Evolutionary conservation across 2,797 vertebrate genomes (phyloP).

Genomic region (Notolabrus celidotus): DNA sequence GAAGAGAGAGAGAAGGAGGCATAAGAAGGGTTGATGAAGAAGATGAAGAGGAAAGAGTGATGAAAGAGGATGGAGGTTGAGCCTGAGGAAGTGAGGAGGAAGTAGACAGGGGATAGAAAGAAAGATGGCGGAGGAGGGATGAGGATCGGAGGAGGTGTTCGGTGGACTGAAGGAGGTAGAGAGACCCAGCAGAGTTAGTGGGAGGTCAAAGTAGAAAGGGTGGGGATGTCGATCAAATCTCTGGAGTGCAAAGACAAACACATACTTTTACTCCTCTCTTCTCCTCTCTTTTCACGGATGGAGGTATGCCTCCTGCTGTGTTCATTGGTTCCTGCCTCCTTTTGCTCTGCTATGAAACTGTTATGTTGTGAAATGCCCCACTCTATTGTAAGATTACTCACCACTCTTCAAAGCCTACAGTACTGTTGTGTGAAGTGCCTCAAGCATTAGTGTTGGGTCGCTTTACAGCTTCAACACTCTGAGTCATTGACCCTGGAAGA

Average conservation of each 20-base stretch:
- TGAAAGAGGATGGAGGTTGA: constrained; percentile 30
- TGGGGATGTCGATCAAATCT: constrained; percentile 57
- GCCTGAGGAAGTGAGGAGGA: constrained; percentile 32
- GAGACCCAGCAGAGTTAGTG: constrained; percentile 51
- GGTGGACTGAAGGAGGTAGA: constrained; percentile 56
- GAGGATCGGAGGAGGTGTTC: constrained; percentile 26
- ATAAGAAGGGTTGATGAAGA: constrained; percentile 15
- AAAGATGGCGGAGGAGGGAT: constrained; percentile 7
- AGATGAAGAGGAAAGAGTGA: constrained; percentile 40
- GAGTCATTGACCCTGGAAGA: constrained; percentile 16
- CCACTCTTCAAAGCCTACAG: constrained; percentile 64
- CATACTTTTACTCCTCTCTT: constrained; percentile 22
- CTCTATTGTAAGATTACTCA: constrained; percentile 76
- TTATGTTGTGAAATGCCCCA: constrained; percentile 76
- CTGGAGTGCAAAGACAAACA: constrained; percentile 44
- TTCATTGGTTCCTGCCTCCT: constrained; percentile 37
- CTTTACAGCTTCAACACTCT: constrained; percentile 39
- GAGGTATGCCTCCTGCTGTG: constrained; percentile 42
- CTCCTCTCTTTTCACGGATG: constrained; percentile 12
- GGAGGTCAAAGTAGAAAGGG: constrained; percentile 59
- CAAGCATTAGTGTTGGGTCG: constrained; percentile 17
- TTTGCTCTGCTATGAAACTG: constrained; percentile 37
- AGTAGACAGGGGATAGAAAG: constrained; percentile 37
- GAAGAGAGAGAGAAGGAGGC: constrained; percentile 1
- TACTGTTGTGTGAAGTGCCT: constrained; percentile 54